Evolutionary conservation across 2,888 invertebrate genomes (phyloP).

Genomic region (Acrobeloides nanus): DNA sequence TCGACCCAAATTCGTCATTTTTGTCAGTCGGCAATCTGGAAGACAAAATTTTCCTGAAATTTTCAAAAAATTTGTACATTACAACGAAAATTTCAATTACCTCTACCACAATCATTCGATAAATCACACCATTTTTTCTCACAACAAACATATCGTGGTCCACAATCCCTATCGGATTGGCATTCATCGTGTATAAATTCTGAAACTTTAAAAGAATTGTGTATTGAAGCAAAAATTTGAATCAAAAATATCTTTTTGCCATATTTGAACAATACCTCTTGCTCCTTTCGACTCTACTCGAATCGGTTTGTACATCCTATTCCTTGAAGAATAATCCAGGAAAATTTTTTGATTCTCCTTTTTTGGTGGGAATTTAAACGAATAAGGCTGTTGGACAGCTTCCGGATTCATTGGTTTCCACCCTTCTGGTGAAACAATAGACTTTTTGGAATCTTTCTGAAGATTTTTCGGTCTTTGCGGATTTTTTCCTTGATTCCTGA

Average conservation of each 20-base stretch:
- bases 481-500: too few species aligned
- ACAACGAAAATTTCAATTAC: too few species aligned
- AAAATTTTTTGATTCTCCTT: slow-evolving; percentile 15
- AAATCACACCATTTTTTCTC: slow-evolving; percentile 37
- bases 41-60: slow-evolving; percentile 24
- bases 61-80: too few species aligned
- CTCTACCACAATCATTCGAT: slow-evolving; percentile 25
- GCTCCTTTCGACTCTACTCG: slow-evolving; percentile 29
- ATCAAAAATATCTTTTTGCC: background rate
- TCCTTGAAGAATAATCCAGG: slow-evolving; percentile 30
- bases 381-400: background rate
- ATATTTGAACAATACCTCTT: slow-evolving; percentile 22
- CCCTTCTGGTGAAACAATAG: too few species aligned
- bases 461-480: too few species aligned
- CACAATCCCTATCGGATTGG: slow-evolving; percentile 18
- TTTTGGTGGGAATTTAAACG: slow-evolving; percentile 7
- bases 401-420: slow-evolving; percentile 6
- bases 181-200: slow-evolving; percentile 26
- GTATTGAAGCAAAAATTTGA: background rate
- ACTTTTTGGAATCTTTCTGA: too few species aligned
- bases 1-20: slow-evolving; percentile 25
- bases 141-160: slow-evolving; percentile 29
- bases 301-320: slow-evolving; percentile 26
- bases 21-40: slow-evolving; percentile 29
- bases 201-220: slow-evolving; percentile 7